These are phyloP conservation scores for Atrina japonica DNA, from an alignment of 2,888 invertebrate species.

Conservation along the genomic window DNA sequence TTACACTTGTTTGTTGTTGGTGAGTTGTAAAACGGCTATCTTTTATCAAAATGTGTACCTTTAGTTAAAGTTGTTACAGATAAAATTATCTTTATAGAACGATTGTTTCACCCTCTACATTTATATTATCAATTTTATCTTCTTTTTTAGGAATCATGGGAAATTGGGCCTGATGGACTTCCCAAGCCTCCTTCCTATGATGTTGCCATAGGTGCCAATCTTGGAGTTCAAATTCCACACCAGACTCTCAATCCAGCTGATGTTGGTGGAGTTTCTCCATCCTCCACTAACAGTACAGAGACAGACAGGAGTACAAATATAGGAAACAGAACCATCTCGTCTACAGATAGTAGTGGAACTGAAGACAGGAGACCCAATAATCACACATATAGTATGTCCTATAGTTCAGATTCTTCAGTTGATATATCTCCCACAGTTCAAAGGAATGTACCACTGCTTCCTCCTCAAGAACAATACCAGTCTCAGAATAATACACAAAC, in stretches of 20 bases:
- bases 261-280: too few relatives aligned
- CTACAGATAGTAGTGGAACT: neutral
- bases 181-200: conserved; percentile 68
- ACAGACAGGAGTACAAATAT: neutral
- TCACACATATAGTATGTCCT: conserved; percentile 36
- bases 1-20: too few relatives aligned
- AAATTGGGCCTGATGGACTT: conserved; percentile 10
- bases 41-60: too few relatives aligned
- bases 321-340: neutral
- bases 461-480: too few relatives aligned
- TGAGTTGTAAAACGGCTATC: too few relatives aligned
- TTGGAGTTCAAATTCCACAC: too few relatives aligned
- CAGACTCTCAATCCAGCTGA: too few relatives aligned
- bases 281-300: neutral
- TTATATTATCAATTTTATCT: neutral
- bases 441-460: too few relatives aligned
- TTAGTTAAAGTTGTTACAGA: too few relatives aligned
- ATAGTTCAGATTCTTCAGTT: conserved; percentile 32
- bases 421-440: conserved; percentile 6
- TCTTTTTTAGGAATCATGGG: conserved; percentile 10
- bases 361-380: conserved; percentile 7
- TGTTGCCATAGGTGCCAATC: conserved; percentile 55
- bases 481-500: too few relatives aligned
- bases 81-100: too few relatives aligned
- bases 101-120: too few relatives aligned